phyloP scores from a whole-genome alignment of 2,888 invertebrate genomes.

The Notocelia uddmanniana region DNA sequence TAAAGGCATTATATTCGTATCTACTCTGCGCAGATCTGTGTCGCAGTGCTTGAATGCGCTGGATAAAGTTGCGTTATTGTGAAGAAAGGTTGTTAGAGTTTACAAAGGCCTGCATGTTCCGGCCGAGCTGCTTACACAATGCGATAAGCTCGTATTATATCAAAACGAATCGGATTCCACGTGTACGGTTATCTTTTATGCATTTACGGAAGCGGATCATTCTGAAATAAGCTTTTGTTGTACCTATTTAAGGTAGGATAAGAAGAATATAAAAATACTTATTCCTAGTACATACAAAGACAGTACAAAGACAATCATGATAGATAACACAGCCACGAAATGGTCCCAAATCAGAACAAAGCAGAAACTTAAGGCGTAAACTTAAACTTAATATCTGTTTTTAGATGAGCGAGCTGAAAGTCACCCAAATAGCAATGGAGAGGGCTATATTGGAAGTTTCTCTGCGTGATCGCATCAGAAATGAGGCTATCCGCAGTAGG shows the following conservation, averaged over 20 bases:
- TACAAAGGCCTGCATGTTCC: neutral
- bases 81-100: constrained; percentile 28
- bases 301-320: no score
- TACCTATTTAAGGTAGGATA: neutral
- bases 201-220: neutral
- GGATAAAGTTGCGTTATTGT: constrained; percentile 21
- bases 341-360: no score
- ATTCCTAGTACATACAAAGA: no score
- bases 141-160: neutral
- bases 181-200: neutral
- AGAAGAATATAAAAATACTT: no score
- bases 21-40: neutral
- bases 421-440: no score
- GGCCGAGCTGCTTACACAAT: neutral
- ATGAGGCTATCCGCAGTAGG: no score
- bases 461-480: no score
- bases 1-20: neutral
- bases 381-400: no score
- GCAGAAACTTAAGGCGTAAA: no score
- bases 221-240: neutral
- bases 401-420: no score
- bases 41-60: constrained; percentile 6
- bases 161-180: neutral
- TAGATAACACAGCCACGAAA: no score
- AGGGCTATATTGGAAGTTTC: no score